These are phyloP conservation scores for Charadrius vociferus DNA, from an alignment of 2,113 vertebrate genomes.

Conservation along the genomic window DNA sequence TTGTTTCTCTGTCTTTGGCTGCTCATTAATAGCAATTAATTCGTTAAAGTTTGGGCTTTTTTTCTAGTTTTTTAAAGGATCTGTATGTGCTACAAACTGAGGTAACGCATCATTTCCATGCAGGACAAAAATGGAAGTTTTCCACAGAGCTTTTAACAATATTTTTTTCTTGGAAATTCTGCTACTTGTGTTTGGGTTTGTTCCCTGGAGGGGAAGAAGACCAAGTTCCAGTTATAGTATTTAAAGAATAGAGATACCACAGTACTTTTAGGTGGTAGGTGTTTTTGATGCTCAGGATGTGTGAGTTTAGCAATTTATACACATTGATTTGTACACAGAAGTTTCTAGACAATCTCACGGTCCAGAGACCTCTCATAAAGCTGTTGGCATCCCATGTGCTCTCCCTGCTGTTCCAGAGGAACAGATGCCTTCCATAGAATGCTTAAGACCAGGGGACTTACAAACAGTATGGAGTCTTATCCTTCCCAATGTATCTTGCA, in stretches of 20 bases:
- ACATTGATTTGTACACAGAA: not conserved
- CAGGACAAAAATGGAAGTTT: not conserved
- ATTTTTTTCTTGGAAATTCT: not conserved
- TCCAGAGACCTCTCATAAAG: not conserved
- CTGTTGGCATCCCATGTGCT: not conserved
- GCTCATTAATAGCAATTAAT: not conserved
- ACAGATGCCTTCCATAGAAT: not conserved
- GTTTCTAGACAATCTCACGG: not conserved
- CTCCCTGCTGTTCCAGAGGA: not conserved
- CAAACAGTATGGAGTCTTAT: not conserved
- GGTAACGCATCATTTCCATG: not conserved
- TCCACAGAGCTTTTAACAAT: not conserved
- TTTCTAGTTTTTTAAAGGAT: not conserved
- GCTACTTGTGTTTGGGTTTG: not conserved
- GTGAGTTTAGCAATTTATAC: not conserved
- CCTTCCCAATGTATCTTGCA: fast-evolving
- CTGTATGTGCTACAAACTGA: not conserved
- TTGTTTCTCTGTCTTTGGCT: not conserved
- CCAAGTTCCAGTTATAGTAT: not conserved
- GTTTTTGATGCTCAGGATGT: not conserved
- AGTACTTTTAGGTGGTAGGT: not conserved
- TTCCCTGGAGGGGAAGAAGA: not conserved
- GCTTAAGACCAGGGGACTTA: not conserved
- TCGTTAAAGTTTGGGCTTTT: not conserved
- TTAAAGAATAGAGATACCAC: not conserved